These are phyloP conservation scores for Gavia stellata DNA, from an alignment of 2,113 vertebrate species.

Conservation along the genomic window DNA sequence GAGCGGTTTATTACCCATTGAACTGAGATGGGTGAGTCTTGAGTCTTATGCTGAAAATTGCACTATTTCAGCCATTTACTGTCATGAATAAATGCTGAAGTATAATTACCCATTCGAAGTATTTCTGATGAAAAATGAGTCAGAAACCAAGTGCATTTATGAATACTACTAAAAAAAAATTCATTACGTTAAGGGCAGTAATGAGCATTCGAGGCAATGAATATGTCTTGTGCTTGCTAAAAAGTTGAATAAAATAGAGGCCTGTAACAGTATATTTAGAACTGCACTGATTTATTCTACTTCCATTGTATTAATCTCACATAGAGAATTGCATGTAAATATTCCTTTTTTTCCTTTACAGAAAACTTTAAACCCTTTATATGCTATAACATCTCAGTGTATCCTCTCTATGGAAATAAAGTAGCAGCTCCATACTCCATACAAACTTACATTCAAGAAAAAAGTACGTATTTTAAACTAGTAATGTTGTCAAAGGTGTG, in stretches of 20 bases:
- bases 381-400: slow-evolving; percentile 74
- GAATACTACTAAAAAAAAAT: neutral
- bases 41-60: neutral
- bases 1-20: neutral
- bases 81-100: neutral
- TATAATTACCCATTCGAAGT: neutral
- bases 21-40: neutral
- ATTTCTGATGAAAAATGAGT: neutral
- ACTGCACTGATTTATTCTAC: neutral
- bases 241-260: neutral
- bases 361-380: slow-evolving; percentile 55
- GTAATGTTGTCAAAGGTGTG: neutral
- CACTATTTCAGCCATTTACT: neutral
- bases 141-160: neutral
- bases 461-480: slow-evolving; percentile 53
- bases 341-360: neutral
- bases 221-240: neutral
- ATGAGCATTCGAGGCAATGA: neutral
- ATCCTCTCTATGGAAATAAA: slow-evolving; percentile 52
- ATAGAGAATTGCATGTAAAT: neutral
- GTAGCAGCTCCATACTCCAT: slow-evolving; percentile 43
- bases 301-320: neutral
- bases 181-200: neutral
- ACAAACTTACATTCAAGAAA: slow-evolving; percentile 63
- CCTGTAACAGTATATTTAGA: neutral